phyloP scores from a whole-genome alignment of 1,140 invertebrate genomes.

The Goniozus legneri region DNA sequence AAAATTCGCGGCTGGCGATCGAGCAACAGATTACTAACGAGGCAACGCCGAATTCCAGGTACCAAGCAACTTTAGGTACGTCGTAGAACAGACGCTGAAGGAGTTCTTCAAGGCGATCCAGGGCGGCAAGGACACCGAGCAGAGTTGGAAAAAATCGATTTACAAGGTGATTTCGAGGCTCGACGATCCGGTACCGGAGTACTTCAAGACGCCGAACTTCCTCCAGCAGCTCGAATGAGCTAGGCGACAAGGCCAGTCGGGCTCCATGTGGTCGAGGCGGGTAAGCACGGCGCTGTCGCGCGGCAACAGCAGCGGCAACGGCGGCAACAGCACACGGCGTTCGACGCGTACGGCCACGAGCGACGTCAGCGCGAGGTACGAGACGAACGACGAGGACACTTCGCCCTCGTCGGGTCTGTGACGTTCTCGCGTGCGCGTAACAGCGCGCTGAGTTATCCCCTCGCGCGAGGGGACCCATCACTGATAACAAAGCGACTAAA shows the following conservation, averaged over 20 bases:
- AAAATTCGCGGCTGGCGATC: too few relatives aligned
- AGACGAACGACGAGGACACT: too few relatives aligned
- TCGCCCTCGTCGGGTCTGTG: too few relatives aligned
- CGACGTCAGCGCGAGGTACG: too few relatives aligned
- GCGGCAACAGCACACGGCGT: not conserved
- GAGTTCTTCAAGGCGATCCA: slow-evolving; percentile 99
- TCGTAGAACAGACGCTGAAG: slow-evolving; percentile 93
- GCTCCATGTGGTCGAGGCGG: slow-evolving; percentile 36
- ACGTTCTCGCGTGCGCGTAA: too few relatives aligned
- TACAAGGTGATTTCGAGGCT: slow-evolving; percentile 99
- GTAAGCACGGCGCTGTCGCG: slow-evolving; percentile 26
- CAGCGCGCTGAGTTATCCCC: too few relatives aligned
- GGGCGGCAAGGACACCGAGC: slow-evolving; percentile 92
- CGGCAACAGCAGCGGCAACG: not conserved
- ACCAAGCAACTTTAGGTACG: slow-evolving; percentile 92
- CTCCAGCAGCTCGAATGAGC: slow-evolving; percentile 95
- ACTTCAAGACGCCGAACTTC: slow-evolving; percentile 99
- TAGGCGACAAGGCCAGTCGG: slow-evolving; percentile 36
- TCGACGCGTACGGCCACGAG: not conserved
- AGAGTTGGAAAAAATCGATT: slow-evolving; percentile 99
- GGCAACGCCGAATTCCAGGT: too few relatives aligned
- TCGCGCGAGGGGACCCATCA: too few relatives aligned
- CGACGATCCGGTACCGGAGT: slow-evolving; percentile 98
- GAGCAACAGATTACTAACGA: too few relatives aligned
- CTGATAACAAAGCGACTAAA: too few relatives aligned